Conservation (phyloP, 2,113 vertebrate genomes). For the Carettochelys insculpta region DNA sequence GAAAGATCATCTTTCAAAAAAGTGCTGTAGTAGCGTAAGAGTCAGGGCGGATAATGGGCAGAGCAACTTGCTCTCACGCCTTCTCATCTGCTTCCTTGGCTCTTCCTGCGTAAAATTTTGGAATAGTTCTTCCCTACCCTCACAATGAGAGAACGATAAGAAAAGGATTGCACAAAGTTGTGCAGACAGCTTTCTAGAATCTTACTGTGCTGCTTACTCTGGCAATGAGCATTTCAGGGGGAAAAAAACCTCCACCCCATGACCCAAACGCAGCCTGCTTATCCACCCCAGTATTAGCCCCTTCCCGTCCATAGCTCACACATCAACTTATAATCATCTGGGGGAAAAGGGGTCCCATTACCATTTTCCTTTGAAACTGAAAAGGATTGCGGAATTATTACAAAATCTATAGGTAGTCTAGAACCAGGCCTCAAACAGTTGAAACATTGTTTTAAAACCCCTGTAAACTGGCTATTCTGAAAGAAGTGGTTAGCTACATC, state of each 20-base stretch:
- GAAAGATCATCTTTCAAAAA: no score
- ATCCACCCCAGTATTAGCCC: background rate
- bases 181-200: background rate
- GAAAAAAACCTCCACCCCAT: background rate
- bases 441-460: background rate
- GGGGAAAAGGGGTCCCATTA: background rate
- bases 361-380: accelerated
- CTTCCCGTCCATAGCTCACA: background rate
- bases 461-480: background rate
- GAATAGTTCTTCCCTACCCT: accelerated
- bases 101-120: background rate
- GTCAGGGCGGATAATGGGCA: accelerated
- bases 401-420: background rate
- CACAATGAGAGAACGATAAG: background rate
- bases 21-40: no score
- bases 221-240: accelerated
- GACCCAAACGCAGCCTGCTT: background rate
- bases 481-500: background rate
- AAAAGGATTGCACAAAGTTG: background rate
- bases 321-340: background rate
- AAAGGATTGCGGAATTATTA: background rate
- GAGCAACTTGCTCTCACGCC: accelerated
- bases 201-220: background rate
- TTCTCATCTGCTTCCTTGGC: background rate
- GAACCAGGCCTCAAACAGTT: background rate